Conservation (phyloP, 1,140 invertebrate genomes). For the Acromyrmex heyeri region DNA sequence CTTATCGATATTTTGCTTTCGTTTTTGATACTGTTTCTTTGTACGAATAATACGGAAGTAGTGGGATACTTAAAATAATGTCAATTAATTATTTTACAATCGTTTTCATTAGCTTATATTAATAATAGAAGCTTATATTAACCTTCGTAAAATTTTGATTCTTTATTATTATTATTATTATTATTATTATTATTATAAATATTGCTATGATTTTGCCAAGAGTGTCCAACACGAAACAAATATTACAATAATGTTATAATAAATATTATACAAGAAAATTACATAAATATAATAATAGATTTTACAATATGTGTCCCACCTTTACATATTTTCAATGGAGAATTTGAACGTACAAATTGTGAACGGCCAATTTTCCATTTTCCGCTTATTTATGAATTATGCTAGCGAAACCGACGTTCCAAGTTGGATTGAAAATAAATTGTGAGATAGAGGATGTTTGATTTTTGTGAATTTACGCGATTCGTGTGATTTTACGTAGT, state of each 20-base stretch:
- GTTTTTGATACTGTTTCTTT: not conserved
- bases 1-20: constrained; percentile 20
- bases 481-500: constrained; percentile 13
- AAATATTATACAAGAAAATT: not conserved
- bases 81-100: not conserved
- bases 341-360: not conserved
- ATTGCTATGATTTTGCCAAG: not conserved
- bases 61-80: not conserved
- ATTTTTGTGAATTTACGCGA: not conserved
- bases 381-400: constrained; percentile 7
- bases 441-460: not conserved
- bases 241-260: not conserved
- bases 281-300: constrained; percentile 12
- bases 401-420: not conserved
- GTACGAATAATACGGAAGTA: not conserved
- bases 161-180: not conserved
- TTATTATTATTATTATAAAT: not conserved
- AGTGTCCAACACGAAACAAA: not conserved
- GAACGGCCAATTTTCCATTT: not conserved
- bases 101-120: not conserved
- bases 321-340: not conserved
- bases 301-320: not conserved
- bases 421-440: not conserved
- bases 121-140: not conserved
- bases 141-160: not conserved